Percentiles rank a stretch among this genome's conserved stretches.
Conservation (phyloP, 2,113 vertebrate species). For the Cricetomys ansorgei region DNA sequence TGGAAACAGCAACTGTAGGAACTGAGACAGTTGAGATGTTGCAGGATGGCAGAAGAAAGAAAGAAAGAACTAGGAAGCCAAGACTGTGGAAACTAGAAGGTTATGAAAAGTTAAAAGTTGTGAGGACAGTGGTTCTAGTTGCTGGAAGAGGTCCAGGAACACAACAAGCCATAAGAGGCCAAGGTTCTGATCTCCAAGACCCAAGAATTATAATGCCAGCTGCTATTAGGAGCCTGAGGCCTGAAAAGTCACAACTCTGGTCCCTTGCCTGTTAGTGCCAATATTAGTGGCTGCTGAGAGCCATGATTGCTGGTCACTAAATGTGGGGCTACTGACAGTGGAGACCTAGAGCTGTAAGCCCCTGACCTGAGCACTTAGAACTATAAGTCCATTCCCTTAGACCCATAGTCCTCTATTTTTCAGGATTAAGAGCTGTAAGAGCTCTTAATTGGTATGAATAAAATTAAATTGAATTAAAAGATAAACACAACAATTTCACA, state of each 20-base stretch:
- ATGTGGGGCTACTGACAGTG: background rate
- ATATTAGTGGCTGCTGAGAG: background rate
- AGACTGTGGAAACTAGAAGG: background rate
- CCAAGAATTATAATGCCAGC: background rate
- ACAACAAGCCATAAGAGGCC: background rate
- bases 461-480: conserved; percentile 5
- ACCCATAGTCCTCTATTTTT: background rate
- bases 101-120: background rate
- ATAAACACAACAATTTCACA: background rate
- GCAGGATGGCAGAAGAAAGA: background rate
- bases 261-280: background rate
- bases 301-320: background rate
- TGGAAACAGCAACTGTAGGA: background rate
- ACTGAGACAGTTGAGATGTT: background rate
- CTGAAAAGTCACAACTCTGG: background rate
- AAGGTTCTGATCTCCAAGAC: background rate
- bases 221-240: background rate
- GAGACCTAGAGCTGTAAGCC: background rate
- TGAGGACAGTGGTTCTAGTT: background rate
- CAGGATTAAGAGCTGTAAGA: background rate
- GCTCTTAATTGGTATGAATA: background rate
- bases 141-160: background rate
- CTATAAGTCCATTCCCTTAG: background rate
- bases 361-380: too few species aligned
- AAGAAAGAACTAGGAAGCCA: background rate